Evolutionary conservation across 1,140 invertebrate species (phyloP).

Genomic region (Saccostrea glomerata): DNA sequence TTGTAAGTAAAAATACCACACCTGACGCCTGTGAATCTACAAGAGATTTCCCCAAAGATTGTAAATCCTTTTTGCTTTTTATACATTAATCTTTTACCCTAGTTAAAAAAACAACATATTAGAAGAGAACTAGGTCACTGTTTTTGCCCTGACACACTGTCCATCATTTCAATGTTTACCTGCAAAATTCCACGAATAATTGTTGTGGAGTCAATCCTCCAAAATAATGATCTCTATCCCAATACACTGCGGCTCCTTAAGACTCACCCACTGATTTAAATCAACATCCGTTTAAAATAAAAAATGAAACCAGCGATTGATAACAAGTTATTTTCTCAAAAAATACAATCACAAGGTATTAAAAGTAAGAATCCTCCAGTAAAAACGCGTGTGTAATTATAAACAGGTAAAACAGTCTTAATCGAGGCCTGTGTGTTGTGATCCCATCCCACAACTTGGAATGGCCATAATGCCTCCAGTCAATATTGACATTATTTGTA

Average conservation of each 20-base stretch:
- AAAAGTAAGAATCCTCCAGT: background rate
- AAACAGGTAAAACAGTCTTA: background rate
- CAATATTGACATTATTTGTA: constrained; percentile 34
- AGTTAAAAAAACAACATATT: background rate
- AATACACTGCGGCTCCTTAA: background rate
- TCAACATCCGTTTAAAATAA: background rate
- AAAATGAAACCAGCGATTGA: background rate
- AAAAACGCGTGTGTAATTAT: background rate
- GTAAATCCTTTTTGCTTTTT: no score
- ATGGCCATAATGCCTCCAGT: constrained; percentile 24
- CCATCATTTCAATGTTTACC: constrained; percentile 25
- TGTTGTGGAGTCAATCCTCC: constrained; percentile 16
- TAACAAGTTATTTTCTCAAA: background rate
- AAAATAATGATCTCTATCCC: background rate
- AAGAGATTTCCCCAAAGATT: no score
- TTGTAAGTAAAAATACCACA: no score
- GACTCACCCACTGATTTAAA: constrained; percentile 16
- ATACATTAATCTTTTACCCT: no score
- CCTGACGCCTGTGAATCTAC: no score
- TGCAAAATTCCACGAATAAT: constrained; percentile 19
- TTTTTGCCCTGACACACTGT: constrained; percentile 7
- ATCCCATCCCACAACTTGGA: constrained; percentile 23
- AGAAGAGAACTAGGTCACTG: constrained; percentile 1
- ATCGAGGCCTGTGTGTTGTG: background rate
- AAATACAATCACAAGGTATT: constrained; percentile 22